A percentile compares a stretch with the other conserved stretches of the same genome.
phyloP scores from a whole-genome alignment of 2,888 invertebrate genomes.

The Limulus polyphemus region DNA sequence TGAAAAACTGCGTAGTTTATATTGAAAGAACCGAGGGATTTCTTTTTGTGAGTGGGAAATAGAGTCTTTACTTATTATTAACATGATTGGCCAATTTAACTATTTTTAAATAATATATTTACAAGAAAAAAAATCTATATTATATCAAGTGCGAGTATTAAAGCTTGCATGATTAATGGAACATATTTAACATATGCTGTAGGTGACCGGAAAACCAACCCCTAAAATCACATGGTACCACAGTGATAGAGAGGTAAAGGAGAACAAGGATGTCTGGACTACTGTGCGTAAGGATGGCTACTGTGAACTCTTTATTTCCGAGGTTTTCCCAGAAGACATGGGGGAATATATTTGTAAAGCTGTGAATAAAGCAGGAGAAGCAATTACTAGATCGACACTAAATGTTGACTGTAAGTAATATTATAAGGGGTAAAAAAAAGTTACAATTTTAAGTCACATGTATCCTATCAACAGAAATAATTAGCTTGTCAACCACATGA shows the following conservation, averaged over 20 bases:
- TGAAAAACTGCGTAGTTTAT: too few species aligned
- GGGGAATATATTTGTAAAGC: slow-evolving; percentile 88
- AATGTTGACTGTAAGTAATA: slow-evolving; percentile 35
- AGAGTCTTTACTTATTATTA: too few species aligned
- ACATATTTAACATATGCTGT: background rate
- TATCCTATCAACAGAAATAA: too few species aligned
- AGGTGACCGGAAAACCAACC: slow-evolving; percentile 26
- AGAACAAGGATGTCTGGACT: slow-evolving; percentile 52
- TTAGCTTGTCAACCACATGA: too few species aligned
- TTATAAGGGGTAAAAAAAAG: too few species aligned
- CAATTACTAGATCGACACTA: slow-evolving; percentile 42
- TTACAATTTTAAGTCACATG: background rate
- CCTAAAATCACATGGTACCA: slow-evolving; percentile 39
- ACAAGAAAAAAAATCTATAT: too few species aligned
- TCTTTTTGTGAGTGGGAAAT: too few species aligned
- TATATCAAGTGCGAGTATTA: too few species aligned
- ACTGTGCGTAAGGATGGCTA: slow-evolving; percentile 52
- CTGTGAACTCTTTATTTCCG: slow-evolving; percentile 63
- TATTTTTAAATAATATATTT: too few species aligned
- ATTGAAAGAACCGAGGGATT: too few species aligned
- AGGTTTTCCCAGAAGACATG: slow-evolving; percentile 80
- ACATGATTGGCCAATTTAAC: too few species aligned
- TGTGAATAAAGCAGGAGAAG: slow-evolving; percentile 77
- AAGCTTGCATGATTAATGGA: too few species aligned
- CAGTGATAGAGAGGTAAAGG: slow-evolving; percentile 53